phyloP scores from a whole-genome alignment of 2,888 invertebrate species.

The Gibbula magus region DNA sequence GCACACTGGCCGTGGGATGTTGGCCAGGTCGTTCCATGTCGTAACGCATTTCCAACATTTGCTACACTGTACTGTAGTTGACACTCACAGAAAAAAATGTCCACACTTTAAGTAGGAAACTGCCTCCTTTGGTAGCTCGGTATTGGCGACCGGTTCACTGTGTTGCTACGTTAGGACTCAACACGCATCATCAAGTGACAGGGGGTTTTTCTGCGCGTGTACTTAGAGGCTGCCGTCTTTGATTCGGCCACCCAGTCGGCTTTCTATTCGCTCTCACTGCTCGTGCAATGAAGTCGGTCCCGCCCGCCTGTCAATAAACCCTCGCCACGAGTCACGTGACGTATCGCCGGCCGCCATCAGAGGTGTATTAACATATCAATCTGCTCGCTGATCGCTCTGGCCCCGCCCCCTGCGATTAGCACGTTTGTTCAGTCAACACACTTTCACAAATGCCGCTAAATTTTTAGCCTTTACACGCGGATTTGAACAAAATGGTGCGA shows the following conservation, averaged over 20 bases:
- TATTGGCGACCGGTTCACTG: too few species aligned
- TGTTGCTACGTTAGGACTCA: background rate
- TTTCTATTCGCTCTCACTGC: background rate
- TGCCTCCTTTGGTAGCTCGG: too few species aligned
- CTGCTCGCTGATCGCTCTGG: background rate
- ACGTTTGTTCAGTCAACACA: constrained; percentile 7
- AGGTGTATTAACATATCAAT: constrained; percentile 16
- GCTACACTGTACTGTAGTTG: too few species aligned
- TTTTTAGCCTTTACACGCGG: constrained; percentile 16
- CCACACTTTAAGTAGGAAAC: too few species aligned
- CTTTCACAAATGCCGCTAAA: constrained; percentile 13
- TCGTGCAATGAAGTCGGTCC: background rate
- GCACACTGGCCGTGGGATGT: constrained; percentile 41
- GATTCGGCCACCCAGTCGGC: background rate
- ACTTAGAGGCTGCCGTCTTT: background rate
- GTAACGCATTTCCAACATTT: constrained; percentile 45
- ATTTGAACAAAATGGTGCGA: constrained; percentile 17
- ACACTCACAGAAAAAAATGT: too few species aligned
- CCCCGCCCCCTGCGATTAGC: constrained; percentile 11
- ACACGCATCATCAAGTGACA: constrained; percentile 14
- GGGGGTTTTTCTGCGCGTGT: constrained; percentile 14
- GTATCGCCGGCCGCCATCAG: background rate
- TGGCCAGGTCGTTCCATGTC: constrained; percentile 44
- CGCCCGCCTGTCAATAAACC: constrained; percentile 17
- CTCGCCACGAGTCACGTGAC: background rate